phyloP scores from a whole-genome alignment of 2,888 invertebrate genomes.

The Pardosa pseudoannulata region DNA sequence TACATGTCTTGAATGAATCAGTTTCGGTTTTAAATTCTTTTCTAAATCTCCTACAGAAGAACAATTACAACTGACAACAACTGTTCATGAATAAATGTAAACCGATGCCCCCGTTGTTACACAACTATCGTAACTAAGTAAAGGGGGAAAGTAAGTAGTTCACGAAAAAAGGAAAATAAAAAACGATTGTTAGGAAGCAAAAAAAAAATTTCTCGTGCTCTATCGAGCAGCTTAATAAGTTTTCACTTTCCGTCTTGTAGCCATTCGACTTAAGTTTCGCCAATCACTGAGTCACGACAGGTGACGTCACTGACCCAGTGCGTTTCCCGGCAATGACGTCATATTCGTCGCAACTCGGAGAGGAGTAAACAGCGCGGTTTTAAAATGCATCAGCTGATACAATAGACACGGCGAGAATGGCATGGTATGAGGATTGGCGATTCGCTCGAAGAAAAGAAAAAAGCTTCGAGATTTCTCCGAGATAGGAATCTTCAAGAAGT shows the following conservation, averaged over 20 bases:
- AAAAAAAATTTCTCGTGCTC: not conserved
- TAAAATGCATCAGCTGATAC: conserved; percentile 17
- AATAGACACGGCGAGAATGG: not conserved
- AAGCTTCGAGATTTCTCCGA: no score
- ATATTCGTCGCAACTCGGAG: conserved; percentile 14
- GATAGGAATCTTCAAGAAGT: no score
- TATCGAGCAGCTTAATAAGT: conserved; percentile 20
- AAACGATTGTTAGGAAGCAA: not conserved
- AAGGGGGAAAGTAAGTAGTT: no score
- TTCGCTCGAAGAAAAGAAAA: no score
- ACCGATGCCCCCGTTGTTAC: no score
- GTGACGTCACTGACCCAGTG: conserved; percentile 61
- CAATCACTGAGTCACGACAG: conserved; percentile 44
- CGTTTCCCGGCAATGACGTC: conserved; percentile 33
- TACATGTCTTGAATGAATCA: no score
- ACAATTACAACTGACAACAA: no score
- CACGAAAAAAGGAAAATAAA: no score
- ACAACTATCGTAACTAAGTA: not conserved
- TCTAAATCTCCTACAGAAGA: no score
- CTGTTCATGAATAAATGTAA: no score
- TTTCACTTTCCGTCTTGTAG: conserved; percentile 19
- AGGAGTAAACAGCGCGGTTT: conserved; percentile 24
- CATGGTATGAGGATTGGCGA: no score
- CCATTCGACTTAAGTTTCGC: conserved; percentile 27
- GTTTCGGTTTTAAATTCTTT: no score